Percentiles rank a stretch among this genome's conserved stretches.
phyloP scores from a whole-genome alignment of 1,140 invertebrate species.

The Neuroterus valhalla region DNA sequence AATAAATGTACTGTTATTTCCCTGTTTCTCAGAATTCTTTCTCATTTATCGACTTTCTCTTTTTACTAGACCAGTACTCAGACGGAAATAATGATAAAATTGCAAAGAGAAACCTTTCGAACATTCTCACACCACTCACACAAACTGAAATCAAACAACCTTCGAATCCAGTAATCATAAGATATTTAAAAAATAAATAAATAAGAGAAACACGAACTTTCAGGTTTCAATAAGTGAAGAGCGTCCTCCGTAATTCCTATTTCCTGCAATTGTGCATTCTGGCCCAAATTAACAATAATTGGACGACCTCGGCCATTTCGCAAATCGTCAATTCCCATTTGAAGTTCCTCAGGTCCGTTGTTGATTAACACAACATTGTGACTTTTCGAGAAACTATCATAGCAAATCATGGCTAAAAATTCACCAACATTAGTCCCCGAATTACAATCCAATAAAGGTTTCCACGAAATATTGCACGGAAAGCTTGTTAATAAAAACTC shows the following conservation, averaged over 20 bases:
- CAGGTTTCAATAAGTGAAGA: neutral
- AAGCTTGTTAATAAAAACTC: too few relatives aligned
- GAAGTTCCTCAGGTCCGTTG: neutral
- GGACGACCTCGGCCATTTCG: neutral
- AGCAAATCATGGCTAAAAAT: neutral
- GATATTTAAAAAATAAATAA: neutral
- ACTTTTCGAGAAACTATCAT: constrained; percentile 9
- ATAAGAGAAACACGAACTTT: constrained; percentile 7
- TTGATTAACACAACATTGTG: neutral
- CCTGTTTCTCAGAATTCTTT: too few relatives aligned
- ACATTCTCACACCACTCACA: too few relatives aligned
- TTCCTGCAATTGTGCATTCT: neutral
- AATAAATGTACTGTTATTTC: too few relatives aligned
- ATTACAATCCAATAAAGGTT: neutral
- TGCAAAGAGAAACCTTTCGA: too few relatives aligned
- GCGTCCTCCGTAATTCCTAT: neutral
- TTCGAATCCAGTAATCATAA: too few relatives aligned
- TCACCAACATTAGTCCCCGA: neutral
- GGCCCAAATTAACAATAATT: neutral
- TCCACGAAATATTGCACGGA: too few relatives aligned
- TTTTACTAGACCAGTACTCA: too few relatives aligned
- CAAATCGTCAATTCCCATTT: neutral
- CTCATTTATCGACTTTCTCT: too few relatives aligned
- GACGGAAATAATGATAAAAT: too few relatives aligned
- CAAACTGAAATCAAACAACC: too few relatives aligned